Evolutionary conservation across 2,113 vertebrate species (phyloP), one percentile per base, ranked within the genome.

Genomic region (Callaeas wilsoni): DNA sequence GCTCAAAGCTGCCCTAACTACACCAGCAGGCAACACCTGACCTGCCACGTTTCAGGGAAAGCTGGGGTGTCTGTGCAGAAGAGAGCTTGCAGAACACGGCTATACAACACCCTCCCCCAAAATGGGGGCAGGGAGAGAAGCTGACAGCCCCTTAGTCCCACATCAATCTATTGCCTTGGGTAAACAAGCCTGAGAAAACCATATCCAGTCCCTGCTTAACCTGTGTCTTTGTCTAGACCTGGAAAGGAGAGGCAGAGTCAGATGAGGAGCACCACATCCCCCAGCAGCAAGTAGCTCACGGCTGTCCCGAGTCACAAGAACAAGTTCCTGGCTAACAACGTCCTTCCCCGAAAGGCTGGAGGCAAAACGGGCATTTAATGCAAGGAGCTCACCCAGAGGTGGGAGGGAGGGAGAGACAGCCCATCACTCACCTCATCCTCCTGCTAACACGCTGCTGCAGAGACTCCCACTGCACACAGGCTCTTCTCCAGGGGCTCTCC

Each of bases 381-480:
- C 73, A 22, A 78, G 67, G 64, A 90, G 71, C 73, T 92, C 47
- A 14, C 37, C 74, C 47, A 1, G 3, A 37, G 32, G 56, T 35
- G 53, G 60, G 46, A 91, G 87, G 74, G 81, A 90, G 89, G 85
- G 22, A 68, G n/a, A 82, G 93, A 65, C 70, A 42, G 62, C 84
- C 85, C 92, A 84, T 33, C 75, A 93, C 95, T 87, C 89, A 96
- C 87, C 95, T 65, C 84, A 92, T 92, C 74, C 92, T 94, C 82
- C 90, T 93, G 84, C 96, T 94, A 92, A 84, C 90, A 46, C 6
- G 33, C 77, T 84, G 94, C 94, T 94, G 93, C 95, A 94, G 91
- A 96, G 90, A 89, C 47, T 88, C 77, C 90, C 88, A 79, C 82
- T 67, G 86, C 81, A 90, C 91, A 52, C 37, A 59, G 88, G 89